A percentile compares a stretch with the other conserved stretches of the same genome.
phyloP scores from a whole-genome alignment of 2,888 invertebrate species.

The Leptinotarsa tumamoca region DNA sequence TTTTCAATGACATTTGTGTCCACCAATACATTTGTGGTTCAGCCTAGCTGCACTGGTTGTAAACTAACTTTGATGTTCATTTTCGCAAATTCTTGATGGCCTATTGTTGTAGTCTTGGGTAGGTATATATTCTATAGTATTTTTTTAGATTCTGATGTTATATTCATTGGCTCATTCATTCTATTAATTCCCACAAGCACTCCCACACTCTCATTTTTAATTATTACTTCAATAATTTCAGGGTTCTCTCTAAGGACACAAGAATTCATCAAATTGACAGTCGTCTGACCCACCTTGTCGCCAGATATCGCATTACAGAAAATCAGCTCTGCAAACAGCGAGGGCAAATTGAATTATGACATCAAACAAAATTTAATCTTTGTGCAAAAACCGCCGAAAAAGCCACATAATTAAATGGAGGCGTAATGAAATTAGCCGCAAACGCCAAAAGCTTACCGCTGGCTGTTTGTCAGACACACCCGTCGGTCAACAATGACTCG shows the following conservation, averaged over 20 bases:
- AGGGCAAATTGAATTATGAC: constrained; percentile 44
- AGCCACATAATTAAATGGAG: constrained; percentile 46
- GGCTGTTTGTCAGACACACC: constrained; percentile 53
- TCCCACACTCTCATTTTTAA: not conserved
- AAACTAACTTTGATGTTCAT: too few species aligned
- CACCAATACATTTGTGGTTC: too few species aligned
- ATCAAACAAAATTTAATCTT: constrained; percentile 51
- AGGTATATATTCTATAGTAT: too few species aligned
- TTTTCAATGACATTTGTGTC: too few species aligned
- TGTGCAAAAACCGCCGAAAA: constrained; percentile 47
- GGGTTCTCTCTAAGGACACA: not conserved
- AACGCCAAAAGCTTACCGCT: constrained; percentile 39
- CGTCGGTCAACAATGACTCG: constrained; percentile 51
- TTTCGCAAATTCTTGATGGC: too few species aligned
- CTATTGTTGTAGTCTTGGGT: too few species aligned
- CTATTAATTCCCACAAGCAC: too few species aligned
- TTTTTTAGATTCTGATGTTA: too few species aligned
- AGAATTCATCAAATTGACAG: constrained; percentile 9
- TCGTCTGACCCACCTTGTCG: constrained; percentile 10
- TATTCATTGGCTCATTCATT: too few species aligned
- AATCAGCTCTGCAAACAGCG: constrained; percentile 34
- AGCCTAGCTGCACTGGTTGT: too few species aligned
- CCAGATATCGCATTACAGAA: constrained; percentile 41
- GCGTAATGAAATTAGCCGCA: constrained; percentile 47
- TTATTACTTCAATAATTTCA: not conserved